Base-by-base conservation (phyloP, 2,888 invertebrate species). In the Gari tellinella region DNA sequence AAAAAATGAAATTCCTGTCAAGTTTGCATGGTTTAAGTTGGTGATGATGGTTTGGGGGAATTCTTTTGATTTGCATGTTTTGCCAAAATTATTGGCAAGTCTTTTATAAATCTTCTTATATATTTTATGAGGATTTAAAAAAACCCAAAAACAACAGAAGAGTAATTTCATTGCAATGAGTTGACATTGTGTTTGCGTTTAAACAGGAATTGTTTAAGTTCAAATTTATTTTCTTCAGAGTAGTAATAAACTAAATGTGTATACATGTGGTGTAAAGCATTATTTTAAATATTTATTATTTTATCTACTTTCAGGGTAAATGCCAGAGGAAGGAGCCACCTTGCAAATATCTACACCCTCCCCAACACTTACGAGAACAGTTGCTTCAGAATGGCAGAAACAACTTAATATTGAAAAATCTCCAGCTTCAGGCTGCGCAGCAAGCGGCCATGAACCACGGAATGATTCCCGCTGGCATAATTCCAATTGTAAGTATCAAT, bases 291-390 rank as follows among this genome's bases (percentile, higher is more conserved):
- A 37, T 31, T 15, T 52, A 15, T 7, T 21, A 5, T 23, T 37
- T 45, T 58, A 8, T 75, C 7, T 69, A 40, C 48, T 69, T 75
- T 40, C 95, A 99, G 99, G 99, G 99, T 92, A 98, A 99, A 94
- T 99, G 99, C 95, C 99, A 99, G 93, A 95, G 99, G 91, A 99
- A 99, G 94, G 99, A 99, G 93, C 99, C 99, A 85, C 99, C 99
- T 91, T 99, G 99, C 96, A 99, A 99, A 95, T 99, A 99, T 94
- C 98, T 99, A 94, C 99, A 99, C 94, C 99, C 99, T 88, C 99
- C 99, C 88, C 99, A 99, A 94, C 99, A 99, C 94, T 95, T 99
- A 91, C 99, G 99, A 94, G 99, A 99, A 94, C 99, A 99, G 95
- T 95, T 99, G 93, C 94, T 99, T 93, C 99, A 99, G 94, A 99